phyloP scores from a whole-genome alignment of 2,113 vertebrate genomes.

The Myrmecophaga tridactyla region DNA sequence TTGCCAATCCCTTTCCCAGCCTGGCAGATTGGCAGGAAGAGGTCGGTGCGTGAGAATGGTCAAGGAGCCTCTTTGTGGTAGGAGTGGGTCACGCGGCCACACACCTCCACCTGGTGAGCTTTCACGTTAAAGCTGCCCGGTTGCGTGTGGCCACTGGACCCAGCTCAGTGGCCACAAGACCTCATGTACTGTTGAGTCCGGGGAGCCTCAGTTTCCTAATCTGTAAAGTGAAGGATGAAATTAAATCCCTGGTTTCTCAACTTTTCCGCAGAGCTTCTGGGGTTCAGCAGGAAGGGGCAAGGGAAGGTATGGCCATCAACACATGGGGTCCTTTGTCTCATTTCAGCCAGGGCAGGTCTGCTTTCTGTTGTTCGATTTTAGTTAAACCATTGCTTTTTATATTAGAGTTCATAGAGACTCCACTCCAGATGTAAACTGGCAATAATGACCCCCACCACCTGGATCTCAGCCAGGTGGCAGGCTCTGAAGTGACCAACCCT shows the following conservation, averaged over 20 bases:
- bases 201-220: neutral
- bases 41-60: neutral
- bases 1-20: neutral
- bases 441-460: neutral
- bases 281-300: rapidly evolving
- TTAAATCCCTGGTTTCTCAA: neutral
- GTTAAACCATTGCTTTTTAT: neutral
- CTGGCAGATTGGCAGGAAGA: neutral
- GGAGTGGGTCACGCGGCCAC: neutral
- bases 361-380: neutral
- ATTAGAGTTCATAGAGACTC: neutral
- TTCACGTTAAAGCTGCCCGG: neutral
- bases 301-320: neutral
- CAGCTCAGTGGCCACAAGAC: rapidly evolving
- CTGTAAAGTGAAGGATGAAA: neutral
- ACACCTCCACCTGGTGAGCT: neutral
- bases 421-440: neutral
- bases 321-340: neutral
- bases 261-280: neutral
- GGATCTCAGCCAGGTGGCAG: neutral
- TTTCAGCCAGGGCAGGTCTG: neutral
- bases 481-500: neutral
- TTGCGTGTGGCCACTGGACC: rapidly evolving
- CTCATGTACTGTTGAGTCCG: no score
- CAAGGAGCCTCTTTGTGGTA: neutral